A percentile compares a stretch with the other conserved stretches of the same genome.
Evolutionary conservation across 1,140 invertebrate genomes (phyloP).

Genomic region (Platyura marginata): DNA sequence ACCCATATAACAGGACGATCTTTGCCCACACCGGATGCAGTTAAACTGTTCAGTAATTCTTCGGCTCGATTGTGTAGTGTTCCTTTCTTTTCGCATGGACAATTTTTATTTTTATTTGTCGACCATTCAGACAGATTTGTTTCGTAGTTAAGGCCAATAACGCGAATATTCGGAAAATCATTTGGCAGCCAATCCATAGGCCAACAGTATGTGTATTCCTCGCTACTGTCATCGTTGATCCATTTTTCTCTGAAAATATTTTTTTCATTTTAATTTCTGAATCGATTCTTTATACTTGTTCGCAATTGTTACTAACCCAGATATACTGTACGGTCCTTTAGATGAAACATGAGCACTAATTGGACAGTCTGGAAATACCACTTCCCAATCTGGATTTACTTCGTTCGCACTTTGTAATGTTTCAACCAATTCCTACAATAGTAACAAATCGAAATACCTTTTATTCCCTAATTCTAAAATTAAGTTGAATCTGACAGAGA

Average conservation of each 20-base stretch:
- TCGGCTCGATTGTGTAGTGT: constrained; percentile 36
- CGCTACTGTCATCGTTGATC: constrained; percentile 15
- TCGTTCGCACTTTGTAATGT: constrained; percentile 14
- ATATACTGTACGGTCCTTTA: constrained; percentile 15
- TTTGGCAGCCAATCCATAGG: constrained; percentile 58
- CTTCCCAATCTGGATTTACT: constrained; percentile 20
- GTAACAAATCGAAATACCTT: background rate
- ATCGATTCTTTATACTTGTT: too few species aligned
- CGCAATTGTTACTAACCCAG: constrained; percentile 9
- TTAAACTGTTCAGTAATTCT: constrained; percentile 39
- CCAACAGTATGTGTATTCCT: constrained; percentile 45
- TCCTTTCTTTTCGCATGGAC: constrained; percentile 26
- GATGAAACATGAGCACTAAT: constrained; percentile 13
- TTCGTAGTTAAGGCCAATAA: constrained; percentile 23
- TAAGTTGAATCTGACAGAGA: too few species aligned
- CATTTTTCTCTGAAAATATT: constrained; percentile 9
- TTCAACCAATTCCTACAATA: constrained; percentile 14
- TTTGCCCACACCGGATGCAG: constrained; percentile 42
- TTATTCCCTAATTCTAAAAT: too few species aligned
- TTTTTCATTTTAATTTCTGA: background rate
- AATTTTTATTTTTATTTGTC: constrained; percentile 21
- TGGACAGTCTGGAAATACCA: constrained; percentile 21
- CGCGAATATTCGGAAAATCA: constrained; percentile 30
- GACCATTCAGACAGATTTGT: constrained; percentile 23
- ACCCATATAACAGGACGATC: constrained; percentile 51